A percentile compares a stretch with the other conserved stretches of the same genome.
Conservation (phyloP, 37 sponge, comb jelly and placozoan genomes). For the Amphimedon queenslandica region DNA sequence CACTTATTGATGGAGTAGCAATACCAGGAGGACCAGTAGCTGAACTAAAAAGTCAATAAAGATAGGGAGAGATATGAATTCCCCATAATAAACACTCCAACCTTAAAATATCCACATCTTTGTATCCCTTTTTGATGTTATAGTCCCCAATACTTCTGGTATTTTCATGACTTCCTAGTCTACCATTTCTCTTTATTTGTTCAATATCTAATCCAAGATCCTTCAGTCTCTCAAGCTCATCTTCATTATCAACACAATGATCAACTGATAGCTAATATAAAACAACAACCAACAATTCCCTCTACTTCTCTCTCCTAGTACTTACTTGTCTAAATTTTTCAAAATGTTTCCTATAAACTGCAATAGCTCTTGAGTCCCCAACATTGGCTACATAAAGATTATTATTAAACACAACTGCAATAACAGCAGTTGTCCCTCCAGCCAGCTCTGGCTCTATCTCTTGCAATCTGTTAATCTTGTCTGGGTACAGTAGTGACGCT, state of each 20-base stretch:
- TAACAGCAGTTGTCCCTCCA: conserved; percentile 83
- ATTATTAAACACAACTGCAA: conserved; percentile 66
- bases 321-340: too few species aligned
- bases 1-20: conserved; percentile 43
- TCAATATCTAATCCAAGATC: conserved; percentile 59
- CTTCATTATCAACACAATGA: conserved; percentile 75
- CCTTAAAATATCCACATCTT: conserved; percentile 85
- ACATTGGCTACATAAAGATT: conserved; percentile 83
- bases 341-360: too few species aligned
- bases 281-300: too few species aligned
- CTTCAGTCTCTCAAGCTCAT: conserved; percentile 72
- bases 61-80: too few species aligned
- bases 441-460: conserved; percentile 44
- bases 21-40: conserved; percentile 53
- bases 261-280: conserved; percentile 83
- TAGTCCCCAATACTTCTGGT: conserved; percentile 94
- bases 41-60: conserved; percentile 14
- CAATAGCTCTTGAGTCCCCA: conserved; percentile 85
- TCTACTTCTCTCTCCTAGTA: too few species aligned
- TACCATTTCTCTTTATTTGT: conserved; percentile 43
- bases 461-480: conserved; percentile 57
- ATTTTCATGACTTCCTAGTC: conserved; percentile 88
- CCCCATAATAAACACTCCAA: too few species aligned
- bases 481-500: conserved; percentile 68
- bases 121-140: conserved; percentile 85